Evolutionary conservation across 2,888 invertebrate species (phyloP).

Genomic region (Clitarchus hookeri): DNA sequence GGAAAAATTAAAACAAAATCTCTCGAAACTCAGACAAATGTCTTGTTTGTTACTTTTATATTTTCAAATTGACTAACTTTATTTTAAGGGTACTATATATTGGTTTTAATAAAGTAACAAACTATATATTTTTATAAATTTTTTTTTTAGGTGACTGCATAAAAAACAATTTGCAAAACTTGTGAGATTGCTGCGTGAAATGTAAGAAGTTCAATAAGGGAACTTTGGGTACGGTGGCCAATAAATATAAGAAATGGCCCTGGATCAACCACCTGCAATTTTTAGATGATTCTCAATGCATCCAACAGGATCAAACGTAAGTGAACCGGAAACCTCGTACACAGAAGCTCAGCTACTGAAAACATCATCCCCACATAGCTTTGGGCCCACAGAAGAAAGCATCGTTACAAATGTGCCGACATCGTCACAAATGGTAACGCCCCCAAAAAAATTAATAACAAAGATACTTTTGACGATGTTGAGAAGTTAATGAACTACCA

Average conservation of each 20-base stretch:
- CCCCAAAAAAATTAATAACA: too few relatives aligned
- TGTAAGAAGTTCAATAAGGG: background rate
- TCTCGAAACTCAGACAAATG: too few relatives aligned
- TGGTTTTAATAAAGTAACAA: background rate
- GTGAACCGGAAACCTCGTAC: too few relatives aligned
- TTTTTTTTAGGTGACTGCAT: background rate
- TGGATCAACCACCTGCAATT: constrained; percentile 15
- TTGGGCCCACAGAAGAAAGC: too few relatives aligned
- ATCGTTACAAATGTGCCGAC: too few relatives aligned
- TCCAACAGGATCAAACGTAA: background rate
- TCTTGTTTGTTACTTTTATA: too few relatives aligned
- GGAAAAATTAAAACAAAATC: constrained; percentile 37
- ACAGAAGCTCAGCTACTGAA: too few relatives aligned
- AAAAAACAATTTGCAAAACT: background rate
- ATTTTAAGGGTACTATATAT: background rate
- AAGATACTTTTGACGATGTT: too few relatives aligned
- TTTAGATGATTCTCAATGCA: background rate
- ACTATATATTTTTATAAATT: background rate
- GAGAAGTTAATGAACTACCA: too few relatives aligned
- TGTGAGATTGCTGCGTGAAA: background rate
- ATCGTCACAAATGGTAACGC: too few relatives aligned
- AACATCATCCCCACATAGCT: too few relatives aligned
- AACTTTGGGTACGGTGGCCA: background rate
- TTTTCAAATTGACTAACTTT: too few relatives aligned
- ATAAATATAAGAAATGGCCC: background rate